Evolutionary conservation across 2,113 vertebrate genomes (phyloP), one percentile per base, ranked within the genome.

Genomic region (Theristicus caerulescens): DNA sequence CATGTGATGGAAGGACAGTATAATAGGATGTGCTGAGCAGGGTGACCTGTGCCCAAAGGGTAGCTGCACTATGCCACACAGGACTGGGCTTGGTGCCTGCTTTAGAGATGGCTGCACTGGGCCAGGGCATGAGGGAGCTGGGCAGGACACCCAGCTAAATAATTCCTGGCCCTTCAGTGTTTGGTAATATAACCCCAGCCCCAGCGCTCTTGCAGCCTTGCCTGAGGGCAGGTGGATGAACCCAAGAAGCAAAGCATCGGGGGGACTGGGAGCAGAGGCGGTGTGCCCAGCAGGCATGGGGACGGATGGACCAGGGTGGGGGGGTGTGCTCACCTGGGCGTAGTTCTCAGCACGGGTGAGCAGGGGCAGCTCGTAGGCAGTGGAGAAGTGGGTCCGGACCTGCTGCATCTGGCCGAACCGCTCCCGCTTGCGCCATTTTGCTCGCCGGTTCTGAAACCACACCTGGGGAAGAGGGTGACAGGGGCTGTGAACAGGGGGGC

Each of bases 391-490:
- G 16, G 99, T 99, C 42, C 99, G 99, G 92, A 99, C 99, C 97
- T 99, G 99, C 97, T 99, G 99, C 99, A 99, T 99, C 97, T 99
- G 99, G 24, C 99, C 99, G 3, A 99, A 99, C 32, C 99, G 98
- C 85, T 99, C 99, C 93, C 99, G 97, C 98, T 99, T 99, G 92
- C 99, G 99, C 99, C 99, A 99, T 82, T 99, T 99, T 1, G 99
- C 99, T 93, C 99, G 96, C 42, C 99, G 98, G 97, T 99, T 99
- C 98, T 99, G 99, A 96, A 99, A 99, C 99, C 99, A 99, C 49
- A 99, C 99, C 99, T 99, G 94, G 59, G 67, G 67, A 91, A 58
- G 79, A 94, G 70, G 62, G 51, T 0, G 5, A 90, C 12, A 38
- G 20, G 14, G 24, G 46, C 47, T 49, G 47, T 88, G 54, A 97